A percentile compares a stretch with the other conserved stretches of the same genome.
phyloP scores from a whole-genome alignment of 64 coral and sea anemone species.

The Pocillopora verrucosa region DNA sequence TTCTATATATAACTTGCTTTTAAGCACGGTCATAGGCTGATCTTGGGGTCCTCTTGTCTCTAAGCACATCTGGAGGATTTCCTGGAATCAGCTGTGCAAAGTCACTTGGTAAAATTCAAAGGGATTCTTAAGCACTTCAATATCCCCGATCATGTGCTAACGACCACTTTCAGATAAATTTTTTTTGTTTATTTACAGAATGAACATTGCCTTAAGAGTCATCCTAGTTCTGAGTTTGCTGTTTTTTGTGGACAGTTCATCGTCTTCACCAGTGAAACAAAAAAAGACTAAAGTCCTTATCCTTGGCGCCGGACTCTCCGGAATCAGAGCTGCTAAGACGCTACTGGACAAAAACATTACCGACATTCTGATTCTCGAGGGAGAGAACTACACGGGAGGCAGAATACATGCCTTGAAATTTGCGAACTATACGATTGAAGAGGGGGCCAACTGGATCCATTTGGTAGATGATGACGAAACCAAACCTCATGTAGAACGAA shows the following conservation, averaged over 20 bases:
- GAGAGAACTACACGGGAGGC: constrained; percentile 35
- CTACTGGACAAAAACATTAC: constrained; percentile 5
- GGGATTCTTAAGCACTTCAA: too few species aligned
- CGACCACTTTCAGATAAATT: not conserved
- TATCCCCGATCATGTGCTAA: not conserved
- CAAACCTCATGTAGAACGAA: not conserved
- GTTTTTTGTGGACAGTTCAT: not conserved
- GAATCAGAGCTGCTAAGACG: constrained; percentile 31
- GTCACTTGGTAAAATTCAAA: too few species aligned
- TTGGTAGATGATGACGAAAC: not conserved
- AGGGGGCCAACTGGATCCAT: constrained; percentile 43
- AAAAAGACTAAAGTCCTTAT: constrained; percentile 25
- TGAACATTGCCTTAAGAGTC: not conserved
- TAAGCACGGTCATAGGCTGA: too few species aligned
- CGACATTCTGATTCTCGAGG: constrained; percentile 48
- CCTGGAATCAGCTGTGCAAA: too few species aligned
- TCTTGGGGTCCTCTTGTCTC: too few species aligned
- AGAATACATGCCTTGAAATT: constrained; percentile 5
- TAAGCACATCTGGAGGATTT: too few species aligned
- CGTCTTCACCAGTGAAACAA: not conserved
- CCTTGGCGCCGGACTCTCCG: constrained; percentile 38
- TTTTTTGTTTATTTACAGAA: not conserved
- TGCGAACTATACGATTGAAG: not conserved
- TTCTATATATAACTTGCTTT: too few species aligned
- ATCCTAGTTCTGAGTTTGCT: not conserved